phyloP scores from a whole-genome alignment of 1,140 invertebrate genomes.

The Lanistes nyassanus region DNA sequence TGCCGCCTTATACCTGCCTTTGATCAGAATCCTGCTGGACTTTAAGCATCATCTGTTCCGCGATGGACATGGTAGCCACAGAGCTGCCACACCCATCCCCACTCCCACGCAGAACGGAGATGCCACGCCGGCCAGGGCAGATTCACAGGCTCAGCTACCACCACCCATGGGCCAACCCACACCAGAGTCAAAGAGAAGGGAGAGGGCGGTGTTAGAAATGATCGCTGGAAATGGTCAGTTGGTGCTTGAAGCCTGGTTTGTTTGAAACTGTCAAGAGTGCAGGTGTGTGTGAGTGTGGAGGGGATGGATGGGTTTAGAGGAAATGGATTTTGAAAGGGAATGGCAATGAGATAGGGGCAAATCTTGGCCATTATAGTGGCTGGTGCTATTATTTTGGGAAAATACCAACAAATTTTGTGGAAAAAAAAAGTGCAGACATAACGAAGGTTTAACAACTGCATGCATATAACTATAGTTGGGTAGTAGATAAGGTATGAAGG shows the following conservation, averaged over 20 bases:
- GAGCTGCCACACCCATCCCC: conserved; percentile 28
- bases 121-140: conserved; percentile 23
- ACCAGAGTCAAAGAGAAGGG: conserved; percentile 64
- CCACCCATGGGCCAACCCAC: conserved; percentile 25
- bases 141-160: conserved; percentile 15
- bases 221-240: conserved; percentile 77
- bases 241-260: background rate
- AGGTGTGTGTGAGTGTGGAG: too few species aligned
- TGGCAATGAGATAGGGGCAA: too few species aligned
- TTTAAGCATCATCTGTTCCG: conserved; percentile 74
- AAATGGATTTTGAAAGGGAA: too few species aligned
- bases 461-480: too few species aligned
- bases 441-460: too few species aligned
- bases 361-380: too few species aligned
- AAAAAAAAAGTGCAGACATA: too few species aligned
- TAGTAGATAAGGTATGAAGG: too few species aligned
- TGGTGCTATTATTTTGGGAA: too few species aligned
- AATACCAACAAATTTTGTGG: too few species aligned
- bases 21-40: conserved; percentile 86
- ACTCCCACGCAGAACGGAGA: conserved; percentile 35
- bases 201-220: conserved; percentile 80
- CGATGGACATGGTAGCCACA: conserved; percentile 34
- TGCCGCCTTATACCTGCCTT: conserved; percentile 88
- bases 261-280: too few species aligned
- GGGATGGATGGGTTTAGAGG: too few species aligned